A percentile compares a stretch with the other conserved stretches of the same genome.
Evolutionary conservation across 2,888 invertebrate species (phyloP).

Genomic region (Euzophera pinguis): DNA sequence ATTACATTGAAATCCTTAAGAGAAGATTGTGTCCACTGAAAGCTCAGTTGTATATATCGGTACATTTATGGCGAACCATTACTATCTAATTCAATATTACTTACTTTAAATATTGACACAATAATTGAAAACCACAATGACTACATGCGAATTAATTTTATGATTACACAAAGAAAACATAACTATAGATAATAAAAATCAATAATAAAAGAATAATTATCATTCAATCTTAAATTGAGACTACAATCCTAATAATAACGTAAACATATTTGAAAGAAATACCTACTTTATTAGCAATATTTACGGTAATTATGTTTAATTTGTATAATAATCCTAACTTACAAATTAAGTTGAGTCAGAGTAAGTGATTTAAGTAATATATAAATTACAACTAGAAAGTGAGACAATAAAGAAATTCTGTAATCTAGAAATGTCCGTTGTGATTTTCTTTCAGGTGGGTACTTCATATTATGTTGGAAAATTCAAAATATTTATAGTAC

Average conservation of each 20-base stretch:
- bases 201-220: slow-evolving; percentile 29
- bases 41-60: slow-evolving; percentile 56
- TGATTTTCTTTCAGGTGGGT: too few species aligned
- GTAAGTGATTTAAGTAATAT: slow-evolving; percentile 24
- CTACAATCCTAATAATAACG: slow-evolving; percentile 46
- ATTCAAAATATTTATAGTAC: too few species aligned
- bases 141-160: slow-evolving; percentile 41
- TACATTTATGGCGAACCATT: slow-evolving; percentile 61
- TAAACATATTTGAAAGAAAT: slow-evolving; percentile 53
- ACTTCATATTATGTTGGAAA: too few species aligned
- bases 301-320: slow-evolving; percentile 49
- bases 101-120: slow-evolving; percentile 60
- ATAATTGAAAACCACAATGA: slow-evolving; percentile 65
- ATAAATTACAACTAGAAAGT: slow-evolving; percentile 27
- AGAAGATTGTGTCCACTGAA: slow-evolving; percentile 57
- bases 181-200: slow-evolving; percentile 28
- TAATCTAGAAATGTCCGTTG: too few species aligned
- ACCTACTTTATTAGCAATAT: slow-evolving; percentile 36
- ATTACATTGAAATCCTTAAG: slow-evolving; percentile 66
- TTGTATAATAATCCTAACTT: slow-evolving; percentile 54
- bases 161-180: slow-evolving; percentile 41
- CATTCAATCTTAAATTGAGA: slow-evolving; percentile 32
- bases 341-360: slow-evolving; percentile 39
- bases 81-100: slow-evolving; percentile 57
- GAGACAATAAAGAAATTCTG: slow-evolving; percentile 40